Evolutionary conservation across 2,113 vertebrate species (phyloP).

Genomic region (Orycteropus afer): DNA sequence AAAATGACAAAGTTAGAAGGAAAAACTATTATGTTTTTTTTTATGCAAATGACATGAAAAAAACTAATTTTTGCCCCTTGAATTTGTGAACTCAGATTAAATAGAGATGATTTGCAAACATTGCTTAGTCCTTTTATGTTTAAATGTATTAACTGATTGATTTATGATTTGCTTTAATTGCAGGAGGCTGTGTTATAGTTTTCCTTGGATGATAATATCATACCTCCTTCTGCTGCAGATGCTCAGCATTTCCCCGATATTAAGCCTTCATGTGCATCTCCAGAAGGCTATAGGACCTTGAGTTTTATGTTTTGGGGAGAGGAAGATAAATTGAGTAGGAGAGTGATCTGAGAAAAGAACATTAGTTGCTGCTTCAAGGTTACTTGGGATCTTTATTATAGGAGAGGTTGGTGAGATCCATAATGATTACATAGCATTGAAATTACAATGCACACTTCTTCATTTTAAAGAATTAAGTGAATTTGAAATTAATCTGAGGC

Average conservation of each 20-base stretch:
- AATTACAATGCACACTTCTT: background rate
- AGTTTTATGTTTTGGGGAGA: background rate
- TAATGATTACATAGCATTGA: background rate
- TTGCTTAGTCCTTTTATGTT: constrained; percentile 3
- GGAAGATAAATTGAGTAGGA: background rate
- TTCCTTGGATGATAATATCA: background rate
- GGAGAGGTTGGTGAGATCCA: background rate
- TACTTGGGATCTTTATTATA: background rate
- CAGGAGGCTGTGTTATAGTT: background rate
- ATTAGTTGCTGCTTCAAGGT: background rate
- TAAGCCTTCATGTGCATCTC: background rate
- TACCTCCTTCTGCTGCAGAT: background rate
- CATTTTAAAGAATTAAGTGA: background rate
- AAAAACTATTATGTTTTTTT: background rate
- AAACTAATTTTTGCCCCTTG: background rate
- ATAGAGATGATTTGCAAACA: constrained; percentile 45
- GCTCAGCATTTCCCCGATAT: background rate
- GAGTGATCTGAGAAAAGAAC: background rate
- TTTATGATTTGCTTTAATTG: background rate
- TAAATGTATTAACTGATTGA: background rate
- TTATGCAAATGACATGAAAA: constrained; percentile 46
- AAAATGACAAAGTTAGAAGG: background rate
- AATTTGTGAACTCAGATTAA: constrained; percentile 58
- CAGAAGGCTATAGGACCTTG: background rate
- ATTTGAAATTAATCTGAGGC: background rate